These are phyloP conservation scores for Scalopus aquaticus DNA, from an alignment of 2,113 vertebrate species.

Conservation along the genomic window DNA sequence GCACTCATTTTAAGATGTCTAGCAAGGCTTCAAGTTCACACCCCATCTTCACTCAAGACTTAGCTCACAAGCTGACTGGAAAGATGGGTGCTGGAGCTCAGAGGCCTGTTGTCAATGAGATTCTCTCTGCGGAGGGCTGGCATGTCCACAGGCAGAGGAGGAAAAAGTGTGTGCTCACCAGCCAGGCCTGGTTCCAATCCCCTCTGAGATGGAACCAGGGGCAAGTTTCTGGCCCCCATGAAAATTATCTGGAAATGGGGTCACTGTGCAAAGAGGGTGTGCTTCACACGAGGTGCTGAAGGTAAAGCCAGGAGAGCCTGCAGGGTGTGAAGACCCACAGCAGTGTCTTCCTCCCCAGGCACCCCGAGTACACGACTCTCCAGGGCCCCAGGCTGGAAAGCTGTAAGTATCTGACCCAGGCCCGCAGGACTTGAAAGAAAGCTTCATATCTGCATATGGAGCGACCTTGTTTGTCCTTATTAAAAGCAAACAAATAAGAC, in stretches of 20 bases:
- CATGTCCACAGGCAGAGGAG: not conserved
- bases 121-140: not conserved
- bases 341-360: not conserved
- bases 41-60: not conserved
- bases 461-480: not conserved
- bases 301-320: no score
- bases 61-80: not conserved
- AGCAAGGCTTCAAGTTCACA: not conserved
- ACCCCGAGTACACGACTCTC: no score
- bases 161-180: not conserved
- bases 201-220: not conserved
- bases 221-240: not conserved
- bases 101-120: not conserved
- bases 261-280: not conserved
- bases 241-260: not conserved
- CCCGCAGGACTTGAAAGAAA: not conserved
- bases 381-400: no score
- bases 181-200: not conserved
- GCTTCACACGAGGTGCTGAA: accelerated
- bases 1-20: not conserved
- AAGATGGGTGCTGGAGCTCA: not conserved
- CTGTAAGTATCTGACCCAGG: not conserved
- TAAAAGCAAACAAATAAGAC: conserved; percentile 1
- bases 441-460: not conserved
- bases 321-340: no score